Conservation (phyloP, 1,140 invertebrate species). For the Solenopsis invicta region DNA sequence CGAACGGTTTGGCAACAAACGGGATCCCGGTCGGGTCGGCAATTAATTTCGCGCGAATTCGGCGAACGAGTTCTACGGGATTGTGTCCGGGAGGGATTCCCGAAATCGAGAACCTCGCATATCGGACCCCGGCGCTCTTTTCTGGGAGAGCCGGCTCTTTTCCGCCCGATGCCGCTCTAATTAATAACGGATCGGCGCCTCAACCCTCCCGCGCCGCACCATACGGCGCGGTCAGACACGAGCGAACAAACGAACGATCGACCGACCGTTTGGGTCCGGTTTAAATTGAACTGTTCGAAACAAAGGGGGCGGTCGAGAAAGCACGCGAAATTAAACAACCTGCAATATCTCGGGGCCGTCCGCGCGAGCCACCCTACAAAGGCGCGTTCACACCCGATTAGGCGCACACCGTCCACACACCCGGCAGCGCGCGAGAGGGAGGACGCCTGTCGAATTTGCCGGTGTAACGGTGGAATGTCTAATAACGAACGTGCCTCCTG, state of each 20-base stretch:
- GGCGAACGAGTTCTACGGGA: conserved; percentile 72
- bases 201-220: conserved; percentile 50
- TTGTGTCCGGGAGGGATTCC: conserved; percentile 75
- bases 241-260: conserved; percentile 32
- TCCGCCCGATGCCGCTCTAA: conserved; percentile 82
- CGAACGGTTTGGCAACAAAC: conserved; percentile 72
- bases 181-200: conserved; percentile 86
- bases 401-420: conserved; percentile 75
- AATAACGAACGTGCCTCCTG: conserved; percentile 79
- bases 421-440: conserved; percentile 59
- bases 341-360: conserved; percentile 79
- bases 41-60: conserved; percentile 83
- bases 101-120: conserved; percentile 78
- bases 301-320: conserved; percentile 78
- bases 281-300: conserved; percentile 81
- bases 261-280: conserved; percentile 68
- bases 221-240: conserved; percentile 18
- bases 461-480: conserved; percentile 81
- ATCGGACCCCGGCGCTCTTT: conserved; percentile 76
- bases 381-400: conserved; percentile 85
- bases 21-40: conserved; percentile 69
- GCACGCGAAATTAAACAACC: conserved; percentile 82
- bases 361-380: conserved; percentile 78
- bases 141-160: conserved; percentile 77
- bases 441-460: conserved; percentile 61